Conservation (phyloP, 2,888 invertebrate species). For the Cataglyphis albicans region DNA sequence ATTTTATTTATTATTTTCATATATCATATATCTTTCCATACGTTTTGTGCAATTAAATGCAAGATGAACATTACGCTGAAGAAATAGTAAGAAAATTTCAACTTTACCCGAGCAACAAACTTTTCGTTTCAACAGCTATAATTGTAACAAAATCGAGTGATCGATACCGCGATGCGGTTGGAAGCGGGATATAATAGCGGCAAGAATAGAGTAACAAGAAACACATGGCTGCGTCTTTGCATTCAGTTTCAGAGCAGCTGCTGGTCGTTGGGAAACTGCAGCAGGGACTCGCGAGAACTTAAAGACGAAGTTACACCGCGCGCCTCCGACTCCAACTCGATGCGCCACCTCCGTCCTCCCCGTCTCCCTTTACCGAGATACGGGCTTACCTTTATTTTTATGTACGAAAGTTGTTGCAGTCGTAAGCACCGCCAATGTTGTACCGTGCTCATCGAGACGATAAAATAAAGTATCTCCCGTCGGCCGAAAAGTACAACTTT, state of each 20-base stretch:
- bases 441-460: slow-evolving; percentile 47
- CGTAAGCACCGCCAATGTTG: slow-evolving; percentile 54
- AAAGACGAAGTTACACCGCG: slow-evolving; percentile 69
- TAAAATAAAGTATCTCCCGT: slow-evolving; percentile 46
- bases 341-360: slow-evolving; percentile 47
- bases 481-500: slow-evolving; percentile 41
- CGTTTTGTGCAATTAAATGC: neutral
- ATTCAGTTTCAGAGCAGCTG: slow-evolving; percentile 61
- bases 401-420: slow-evolving; percentile 65
- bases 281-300: slow-evolving; percentile 63
- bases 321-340: slow-evolving; percentile 69
- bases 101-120: neutral
- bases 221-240: slow-evolving; percentile 51
- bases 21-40: neutral
- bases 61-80: neutral
- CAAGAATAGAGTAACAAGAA: slow-evolving; percentile 53
- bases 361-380: slow-evolving; percentile 59
- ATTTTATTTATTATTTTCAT: neutral
- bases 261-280: slow-evolving; percentile 55
- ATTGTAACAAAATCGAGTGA: slow-evolving; percentile 38
- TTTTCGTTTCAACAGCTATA: neutral
- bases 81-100: slow-evolving; percentile 4
- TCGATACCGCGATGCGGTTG: slow-evolving; percentile 42
- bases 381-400: slow-evolving; percentile 78
- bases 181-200: slow-evolving; percentile 47